These are phyloP conservation scores for Aptenodytes patagonicus DNA, from an alignment of 2,113 vertebrate species.

Conservation along the genomic window DNA sequence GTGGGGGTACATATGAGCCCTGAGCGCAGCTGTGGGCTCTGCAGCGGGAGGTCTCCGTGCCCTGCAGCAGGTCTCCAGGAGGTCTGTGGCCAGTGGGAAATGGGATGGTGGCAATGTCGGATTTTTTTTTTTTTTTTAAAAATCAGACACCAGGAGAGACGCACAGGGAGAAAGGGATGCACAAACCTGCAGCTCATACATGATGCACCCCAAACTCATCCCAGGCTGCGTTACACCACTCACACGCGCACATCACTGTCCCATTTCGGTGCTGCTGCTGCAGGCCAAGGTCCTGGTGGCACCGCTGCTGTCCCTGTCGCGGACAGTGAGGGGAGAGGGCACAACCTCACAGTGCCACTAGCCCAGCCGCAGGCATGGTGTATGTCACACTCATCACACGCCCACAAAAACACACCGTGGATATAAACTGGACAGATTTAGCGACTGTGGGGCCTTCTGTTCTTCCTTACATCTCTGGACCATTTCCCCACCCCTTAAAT, in stretches of 20 bases:
- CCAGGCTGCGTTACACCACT: accelerated
- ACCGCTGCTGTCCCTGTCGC: neutral
- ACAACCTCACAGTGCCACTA: neutral
- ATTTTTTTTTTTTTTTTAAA: neutral
- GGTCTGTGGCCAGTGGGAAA: neutral
- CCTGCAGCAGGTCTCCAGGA: neutral
- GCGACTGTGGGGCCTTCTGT: neutral
- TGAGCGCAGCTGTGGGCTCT: neutral
- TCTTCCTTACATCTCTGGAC: slow-evolving; percentile 5
- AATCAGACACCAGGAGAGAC: neutral
- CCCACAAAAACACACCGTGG: neutral
- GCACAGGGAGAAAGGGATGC: neutral
- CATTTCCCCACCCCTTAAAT: slow-evolving; percentile 51
- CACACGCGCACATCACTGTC: accelerated
- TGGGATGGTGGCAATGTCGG: accelerated
- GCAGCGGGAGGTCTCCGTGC: neutral
- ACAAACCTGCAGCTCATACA: neutral
- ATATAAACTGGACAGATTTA: neutral
- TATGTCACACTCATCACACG: neutral
- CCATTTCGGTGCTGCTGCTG: neutral
- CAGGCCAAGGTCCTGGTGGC: neutral
- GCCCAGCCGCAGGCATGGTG: neutral
- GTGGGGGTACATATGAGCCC: accelerated
- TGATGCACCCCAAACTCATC: accelerated
- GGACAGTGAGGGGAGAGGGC: neutral